These are phyloP conservation scores for Metalampra italica DNA, from an alignment of 2,888 invertebrate species.

Conservation along the genomic window DNA sequence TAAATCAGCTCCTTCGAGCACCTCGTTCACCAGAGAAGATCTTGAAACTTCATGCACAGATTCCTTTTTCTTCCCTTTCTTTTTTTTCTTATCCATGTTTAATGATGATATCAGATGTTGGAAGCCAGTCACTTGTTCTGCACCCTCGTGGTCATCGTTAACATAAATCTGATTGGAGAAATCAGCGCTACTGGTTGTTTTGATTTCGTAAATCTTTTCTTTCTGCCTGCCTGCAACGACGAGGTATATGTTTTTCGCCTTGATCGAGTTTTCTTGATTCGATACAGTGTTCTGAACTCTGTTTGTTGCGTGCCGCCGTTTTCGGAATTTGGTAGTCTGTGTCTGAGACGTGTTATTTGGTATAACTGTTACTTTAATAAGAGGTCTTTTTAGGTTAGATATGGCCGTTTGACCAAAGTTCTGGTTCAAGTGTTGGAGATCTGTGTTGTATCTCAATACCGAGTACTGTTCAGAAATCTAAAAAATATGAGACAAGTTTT, in stretches of 20 bases:
- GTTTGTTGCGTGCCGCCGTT: slow-evolving; percentile 25
- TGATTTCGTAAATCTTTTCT: slow-evolving; percentile 47
- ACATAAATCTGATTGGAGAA: slow-evolving; percentile 20
- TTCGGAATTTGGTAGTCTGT: slow-evolving; percentile 23
- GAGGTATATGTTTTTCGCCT: slow-evolving; percentile 39
- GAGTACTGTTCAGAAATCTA: slow-evolving; percentile 37
- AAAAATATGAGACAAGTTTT: background rate
- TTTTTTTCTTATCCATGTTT: slow-evolving; percentile 50
- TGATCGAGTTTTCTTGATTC: slow-evolving; percentile 40
- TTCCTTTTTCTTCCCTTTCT: slow-evolving; percentile 14
- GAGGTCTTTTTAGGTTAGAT: slow-evolving; percentile 27
- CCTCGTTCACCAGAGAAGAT: slow-evolving; percentile 7
- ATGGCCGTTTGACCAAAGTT: slow-evolving; percentile 7
- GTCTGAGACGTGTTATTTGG: slow-evolving; percentile 32
- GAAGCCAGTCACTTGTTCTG: slow-evolving; percentile 27
- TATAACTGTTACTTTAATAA: slow-evolving; percentile 51
- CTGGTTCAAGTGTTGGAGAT: slow-evolving; percentile 12
- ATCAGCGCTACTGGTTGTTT: slow-evolving; percentile 46
- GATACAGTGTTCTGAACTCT: slow-evolving; percentile 36
- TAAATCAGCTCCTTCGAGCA: slow-evolving; percentile 6
- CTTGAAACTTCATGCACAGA: background rate
- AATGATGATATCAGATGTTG: slow-evolving; percentile 38
- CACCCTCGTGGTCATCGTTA: slow-evolving; percentile 40
- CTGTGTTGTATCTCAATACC: slow-evolving; percentile 27
- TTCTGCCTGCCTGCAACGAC: slow-evolving; percentile 36